Conservation (phyloP, 2,797 vertebrate genomes). For the Characodon lateralis region DNA sequence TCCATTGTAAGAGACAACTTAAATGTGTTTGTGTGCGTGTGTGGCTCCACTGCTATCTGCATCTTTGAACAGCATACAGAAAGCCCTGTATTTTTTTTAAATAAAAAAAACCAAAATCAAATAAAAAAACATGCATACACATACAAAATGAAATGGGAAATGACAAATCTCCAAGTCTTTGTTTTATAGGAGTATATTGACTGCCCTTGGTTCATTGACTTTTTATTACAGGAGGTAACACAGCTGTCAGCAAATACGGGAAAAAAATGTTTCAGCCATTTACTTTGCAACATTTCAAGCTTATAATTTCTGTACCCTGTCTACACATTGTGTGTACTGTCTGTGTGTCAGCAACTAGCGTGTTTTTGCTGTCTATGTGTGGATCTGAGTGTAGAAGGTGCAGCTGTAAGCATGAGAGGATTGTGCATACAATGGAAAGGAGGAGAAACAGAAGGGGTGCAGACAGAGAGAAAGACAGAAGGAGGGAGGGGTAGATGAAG, state of each 20-base stretch:
- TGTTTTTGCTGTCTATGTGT: slow-evolving; percentile 49
- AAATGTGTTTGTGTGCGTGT: slow-evolving; percentile 29
- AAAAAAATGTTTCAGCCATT: slow-evolving; percentile 83
- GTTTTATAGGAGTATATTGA: slow-evolving; percentile 85
- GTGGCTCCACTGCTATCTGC: slow-evolving; percentile 33
- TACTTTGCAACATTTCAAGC: slow-evolving; percentile 81
- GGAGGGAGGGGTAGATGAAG: slow-evolving; percentile 40
- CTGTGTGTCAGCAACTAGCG: slow-evolving; percentile 65
- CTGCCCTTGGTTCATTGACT: slow-evolving; percentile 89
- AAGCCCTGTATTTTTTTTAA: slow-evolving; percentile 61
- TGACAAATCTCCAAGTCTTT: slow-evolving; percentile 78
- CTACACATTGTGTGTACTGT: slow-evolving; percentile 32
- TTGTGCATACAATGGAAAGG: slow-evolving; percentile 37
- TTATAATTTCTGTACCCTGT: slow-evolving; percentile 75
- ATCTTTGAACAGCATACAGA: slow-evolving; percentile 58
- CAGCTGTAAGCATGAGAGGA: slow-evolving; percentile 54
- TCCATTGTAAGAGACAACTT: slow-evolving; percentile 53
- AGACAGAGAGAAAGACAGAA: slow-evolving; percentile 44
- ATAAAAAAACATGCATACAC: slow-evolving; percentile 45
- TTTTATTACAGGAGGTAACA: slow-evolving; percentile 92
- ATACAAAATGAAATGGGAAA: slow-evolving; percentile 60
- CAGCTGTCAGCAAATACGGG: slow-evolving; percentile 81
- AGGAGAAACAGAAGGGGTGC: slow-evolving; percentile 52
- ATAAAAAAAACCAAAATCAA: slow-evolving; percentile 44
- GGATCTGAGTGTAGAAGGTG: slow-evolving; percentile 53